A percentile compares a stretch with the other conserved stretches of the same genome.
Evolutionary conservation across 1,140 invertebrate genomes (phyloP).

Genomic region (Drosophila tani): DNA sequence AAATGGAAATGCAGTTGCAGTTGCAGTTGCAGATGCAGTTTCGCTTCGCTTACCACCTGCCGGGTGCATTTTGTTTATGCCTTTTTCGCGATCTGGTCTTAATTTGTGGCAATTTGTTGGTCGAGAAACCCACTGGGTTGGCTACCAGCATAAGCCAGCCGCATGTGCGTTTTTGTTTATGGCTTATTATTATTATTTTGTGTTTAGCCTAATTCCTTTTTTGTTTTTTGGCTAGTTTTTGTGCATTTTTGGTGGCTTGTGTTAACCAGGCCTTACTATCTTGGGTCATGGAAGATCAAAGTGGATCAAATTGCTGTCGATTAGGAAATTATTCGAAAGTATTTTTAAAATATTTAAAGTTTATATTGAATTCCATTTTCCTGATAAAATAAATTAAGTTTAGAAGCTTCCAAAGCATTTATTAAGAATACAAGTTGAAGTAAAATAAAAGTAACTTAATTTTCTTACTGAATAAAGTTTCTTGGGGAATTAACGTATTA

Average conservation of each 20-base stretch:
- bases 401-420: too few relatives aligned
- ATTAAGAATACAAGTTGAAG: too few relatives aligned
- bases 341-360: not conserved
- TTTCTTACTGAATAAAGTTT: too few relatives aligned
- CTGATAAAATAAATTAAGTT: too few relatives aligned
- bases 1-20: constrained; percentile 23
- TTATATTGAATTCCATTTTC: not conserved
- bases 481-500: too few relatives aligned
- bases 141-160: constrained; percentile 14
- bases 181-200: constrained; percentile 44
- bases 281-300: not conserved
- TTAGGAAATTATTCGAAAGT: not conserved
- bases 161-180: constrained; percentile 52
- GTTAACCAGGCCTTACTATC: constrained; percentile 1
- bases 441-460: too few relatives aligned
- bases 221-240: constrained; percentile 1
- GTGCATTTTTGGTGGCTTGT: constrained; percentile 13
- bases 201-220: constrained; percentile 32
- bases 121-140: constrained; percentile 42
- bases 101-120: constrained; percentile 76
- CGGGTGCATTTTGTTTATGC: constrained; percentile 45
- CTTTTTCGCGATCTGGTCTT: constrained; percentile 43
- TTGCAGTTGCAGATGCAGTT: constrained; percentile 32
- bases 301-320: not conserved
- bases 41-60: constrained; percentile 62